Percentiles rank a stretch among this genome's conserved stretches.
Conservation (phyloP, 2,888 invertebrate genomes). For the Eurois occulta region DNA sequence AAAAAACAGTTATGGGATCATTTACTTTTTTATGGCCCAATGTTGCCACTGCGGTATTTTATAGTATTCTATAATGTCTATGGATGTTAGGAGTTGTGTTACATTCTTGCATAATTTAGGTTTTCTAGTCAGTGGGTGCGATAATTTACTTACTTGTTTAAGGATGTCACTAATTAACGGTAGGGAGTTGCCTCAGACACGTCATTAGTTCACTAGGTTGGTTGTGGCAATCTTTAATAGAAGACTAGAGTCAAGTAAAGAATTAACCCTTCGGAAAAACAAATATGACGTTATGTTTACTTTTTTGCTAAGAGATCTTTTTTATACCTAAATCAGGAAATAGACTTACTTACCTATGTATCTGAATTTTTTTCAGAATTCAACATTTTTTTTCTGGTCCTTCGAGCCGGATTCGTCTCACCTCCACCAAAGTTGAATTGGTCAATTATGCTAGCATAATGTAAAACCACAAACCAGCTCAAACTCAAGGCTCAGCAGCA, state of each 20-base stretch:
- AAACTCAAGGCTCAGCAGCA: slow-evolving; percentile 11
- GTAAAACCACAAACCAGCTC: slow-evolving; percentile 14
- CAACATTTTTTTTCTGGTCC: background rate
- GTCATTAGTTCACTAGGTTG: background rate
- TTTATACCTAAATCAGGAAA: background rate
- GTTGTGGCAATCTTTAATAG: background rate
- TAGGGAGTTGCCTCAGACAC: background rate
- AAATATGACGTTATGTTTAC: too few relatives aligned
- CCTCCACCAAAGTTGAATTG: background rate
- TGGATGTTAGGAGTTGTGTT: slow-evolving; percentile 13
- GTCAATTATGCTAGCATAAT: slow-evolving; percentile 5
- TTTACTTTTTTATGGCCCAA: slow-evolving; percentile 15
- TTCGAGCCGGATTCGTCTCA: slow-evolving; percentile 22
- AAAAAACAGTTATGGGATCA: slow-evolving; percentile 41
- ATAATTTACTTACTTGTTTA: slow-evolving; percentile 29
- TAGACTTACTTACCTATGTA: background rate
- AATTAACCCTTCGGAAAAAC: background rate
- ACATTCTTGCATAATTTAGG: slow-evolving; percentile 45
- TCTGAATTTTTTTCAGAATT: background rate
- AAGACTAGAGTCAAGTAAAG: background rate
- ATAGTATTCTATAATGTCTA: slow-evolving; percentile 18
- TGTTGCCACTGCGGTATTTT: slow-evolving; percentile 12
- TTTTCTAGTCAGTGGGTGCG: slow-evolving; percentile 24
- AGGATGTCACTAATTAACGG: slow-evolving; percentile 41
- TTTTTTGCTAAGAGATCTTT: background rate